phyloP scores from a whole-genome alignment of 2,113 vertebrate species.

The Saguinus midas region DNA sequence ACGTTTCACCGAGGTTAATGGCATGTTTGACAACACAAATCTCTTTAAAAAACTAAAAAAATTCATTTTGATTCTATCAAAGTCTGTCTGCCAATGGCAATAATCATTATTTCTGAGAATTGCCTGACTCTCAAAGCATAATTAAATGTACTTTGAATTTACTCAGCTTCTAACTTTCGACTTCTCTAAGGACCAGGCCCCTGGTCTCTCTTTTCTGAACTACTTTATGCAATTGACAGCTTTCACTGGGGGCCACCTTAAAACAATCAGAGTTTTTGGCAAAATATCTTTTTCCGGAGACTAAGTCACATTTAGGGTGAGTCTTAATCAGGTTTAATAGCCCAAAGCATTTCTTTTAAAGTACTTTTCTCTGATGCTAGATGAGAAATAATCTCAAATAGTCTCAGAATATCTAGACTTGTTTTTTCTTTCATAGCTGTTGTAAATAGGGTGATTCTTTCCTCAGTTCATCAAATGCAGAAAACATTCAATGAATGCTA shows the following conservation, averaged over 20 bases:
- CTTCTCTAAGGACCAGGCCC: not conserved
- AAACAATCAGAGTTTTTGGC: not conserved
- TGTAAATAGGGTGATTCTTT: not conserved
- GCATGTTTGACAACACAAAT: not conserved
- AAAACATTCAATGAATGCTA: not conserved
- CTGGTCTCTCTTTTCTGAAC: not conserved
- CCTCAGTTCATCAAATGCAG: not conserved
- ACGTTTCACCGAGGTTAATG: not conserved
- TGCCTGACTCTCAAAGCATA: not conserved
- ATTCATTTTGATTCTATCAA: not conserved
- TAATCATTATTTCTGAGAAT: not conserved
- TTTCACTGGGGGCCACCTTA: not conserved
- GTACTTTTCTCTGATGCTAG: not conserved
- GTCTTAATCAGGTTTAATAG: not conserved
- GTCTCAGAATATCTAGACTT: not conserved
- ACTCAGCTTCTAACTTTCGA: not conserved
- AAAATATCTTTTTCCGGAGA: not conserved
- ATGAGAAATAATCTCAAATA: not conserved
- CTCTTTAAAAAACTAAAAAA: not conserved
- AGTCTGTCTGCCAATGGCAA: not conserved
- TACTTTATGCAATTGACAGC: not conserved
- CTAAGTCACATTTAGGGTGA: not conserved
- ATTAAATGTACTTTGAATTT: not conserved
- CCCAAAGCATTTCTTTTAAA: not conserved
- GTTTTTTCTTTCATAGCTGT: not conserved